phyloP scores from a whole-genome alignment of 2,888 invertebrate genomes.

The Acleris sparsana region DNA sequence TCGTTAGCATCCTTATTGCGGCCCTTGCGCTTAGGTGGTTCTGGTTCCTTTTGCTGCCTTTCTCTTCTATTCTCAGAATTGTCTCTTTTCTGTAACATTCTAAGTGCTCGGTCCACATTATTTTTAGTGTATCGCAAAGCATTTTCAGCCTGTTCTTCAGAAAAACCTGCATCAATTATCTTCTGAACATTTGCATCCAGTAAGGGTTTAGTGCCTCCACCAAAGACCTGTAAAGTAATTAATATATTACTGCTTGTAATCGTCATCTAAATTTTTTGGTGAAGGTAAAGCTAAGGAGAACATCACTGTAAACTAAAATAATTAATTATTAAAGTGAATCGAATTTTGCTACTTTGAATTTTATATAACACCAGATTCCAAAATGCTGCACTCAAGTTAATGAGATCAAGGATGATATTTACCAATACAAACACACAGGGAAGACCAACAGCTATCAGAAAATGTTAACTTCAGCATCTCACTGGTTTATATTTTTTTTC shows the following conservation, averaged over 20 bases:
- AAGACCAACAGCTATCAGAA: too few species aligned
- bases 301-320: too few species aligned
- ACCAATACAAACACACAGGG: too few species aligned
- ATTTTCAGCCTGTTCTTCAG: conserved; percentile 89
- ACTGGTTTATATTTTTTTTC: too few species aligned
- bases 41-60: conserved; percentile 68
- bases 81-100: conserved; percentile 85
- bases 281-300: too few species aligned
- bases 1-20: conserved; percentile 77
- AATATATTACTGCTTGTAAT: not conserved
- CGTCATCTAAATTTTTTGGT: too few species aligned
- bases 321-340: too few species aligned
- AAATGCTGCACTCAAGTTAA: too few species aligned
- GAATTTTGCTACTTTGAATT: too few species aligned
- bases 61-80: conserved; percentile 77
- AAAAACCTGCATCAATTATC: conserved; percentile 91
- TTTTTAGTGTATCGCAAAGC: conserved; percentile 88
- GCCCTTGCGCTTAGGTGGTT: conserved; percentile 74
- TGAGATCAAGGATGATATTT: too few species aligned
- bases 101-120: conserved; percentile 88
- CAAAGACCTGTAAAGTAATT: conserved; percentile 76
- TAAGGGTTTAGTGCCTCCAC: conserved; percentile 86
- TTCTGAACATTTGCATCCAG: conserved; percentile 90
- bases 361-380: too few species aligned
- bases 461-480: too few species aligned